Evolutionary conservation across 2,888 invertebrate genomes (phyloP).

Genomic region (Drosophila mulleri): DNA sequence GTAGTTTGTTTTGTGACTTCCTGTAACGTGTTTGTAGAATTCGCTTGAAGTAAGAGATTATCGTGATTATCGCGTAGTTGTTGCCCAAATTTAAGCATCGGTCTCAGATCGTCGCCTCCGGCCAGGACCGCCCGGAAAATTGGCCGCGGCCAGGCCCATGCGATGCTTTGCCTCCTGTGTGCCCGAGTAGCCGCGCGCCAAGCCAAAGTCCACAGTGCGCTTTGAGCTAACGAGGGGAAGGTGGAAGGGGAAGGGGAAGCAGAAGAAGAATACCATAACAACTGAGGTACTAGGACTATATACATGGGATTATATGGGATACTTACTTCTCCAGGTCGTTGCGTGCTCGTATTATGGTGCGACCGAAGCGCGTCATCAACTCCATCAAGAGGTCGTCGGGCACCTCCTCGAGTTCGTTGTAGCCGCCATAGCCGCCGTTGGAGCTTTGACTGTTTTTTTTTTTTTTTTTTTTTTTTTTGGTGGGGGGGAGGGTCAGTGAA

Average conservation of each 20-base stretch:
- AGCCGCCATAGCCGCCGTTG: conserved; percentile 79
- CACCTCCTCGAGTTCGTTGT: conserved; percentile 89
- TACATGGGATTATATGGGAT: not conserved
- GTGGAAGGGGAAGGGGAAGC: too few species aligned
- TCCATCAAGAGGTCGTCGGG: conserved; percentile 91
- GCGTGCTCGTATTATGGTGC: conserved; percentile 90
- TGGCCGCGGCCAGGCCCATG: conserved; percentile 95
- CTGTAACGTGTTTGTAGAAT: conserved; percentile 20
- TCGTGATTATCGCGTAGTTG: conserved; percentile 32
- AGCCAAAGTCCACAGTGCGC: conserved; percentile 94
- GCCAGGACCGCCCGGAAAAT: conserved; percentile 95
- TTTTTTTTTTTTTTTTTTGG: not conserved
- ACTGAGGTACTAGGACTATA: not conserved
- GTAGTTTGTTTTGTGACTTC: conserved; percentile 7
- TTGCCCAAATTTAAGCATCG: conserved; percentile 76
- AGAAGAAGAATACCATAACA: not conserved
- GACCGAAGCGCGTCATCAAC: conserved; percentile 90
- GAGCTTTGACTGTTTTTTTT: conserved; percentile 69
- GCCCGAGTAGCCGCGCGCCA: conserved; percentile 95
- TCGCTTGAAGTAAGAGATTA: conserved; percentile 36
- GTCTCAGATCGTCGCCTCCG: conserved; percentile 91
- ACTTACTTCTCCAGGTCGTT: conserved; percentile 93
- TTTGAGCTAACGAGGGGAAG: conserved; percentile 85
- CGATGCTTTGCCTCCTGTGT: conserved; percentile 96
- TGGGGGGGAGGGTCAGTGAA: conserved; percentile 51